phyloP scores from a whole-genome alignment of 2,113 vertebrate species.

The Brachyistius frenatus region DNA sequence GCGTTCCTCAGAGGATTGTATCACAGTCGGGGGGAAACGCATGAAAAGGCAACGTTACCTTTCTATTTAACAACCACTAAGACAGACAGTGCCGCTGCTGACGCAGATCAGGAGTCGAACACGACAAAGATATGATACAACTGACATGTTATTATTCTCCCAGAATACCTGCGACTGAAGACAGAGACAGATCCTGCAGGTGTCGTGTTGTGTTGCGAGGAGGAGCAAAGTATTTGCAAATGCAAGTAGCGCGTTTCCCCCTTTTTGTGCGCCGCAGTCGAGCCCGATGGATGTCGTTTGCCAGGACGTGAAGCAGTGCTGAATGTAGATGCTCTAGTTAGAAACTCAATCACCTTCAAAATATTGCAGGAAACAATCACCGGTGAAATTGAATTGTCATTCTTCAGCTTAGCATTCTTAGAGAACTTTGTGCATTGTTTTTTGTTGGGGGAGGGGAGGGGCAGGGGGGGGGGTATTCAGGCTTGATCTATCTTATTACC shows the following conservation, averaged over 20 bases:
- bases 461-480: too few relatives aligned
- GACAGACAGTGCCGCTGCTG: slow-evolving; percentile 5
- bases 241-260: neutral
- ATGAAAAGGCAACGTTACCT: neutral
- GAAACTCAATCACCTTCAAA: neutral
- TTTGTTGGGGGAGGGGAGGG: neutral
- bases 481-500: too few relatives aligned
- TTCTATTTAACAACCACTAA: neutral
- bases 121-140: neutral
- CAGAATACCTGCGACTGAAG: slow-evolving; percentile 13
- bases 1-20: neutral
- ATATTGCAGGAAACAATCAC: slow-evolving; percentile 11
- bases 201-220: neutral
- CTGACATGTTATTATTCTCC: slow-evolving; percentile 21
- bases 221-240: neutral
- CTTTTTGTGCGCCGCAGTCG: neutral
- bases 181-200: neutral
- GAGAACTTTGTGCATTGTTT: neutral
- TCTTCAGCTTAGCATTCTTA: neutral
- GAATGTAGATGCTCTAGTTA: neutral
- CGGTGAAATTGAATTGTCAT: neutral
- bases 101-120: slow-evolving; percentile 6
- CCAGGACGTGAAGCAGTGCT: neutral
- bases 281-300: neutral
- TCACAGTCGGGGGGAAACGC: neutral